Evolutionary conservation across 1,140 invertebrate genomes (phyloP).

Genomic region (Orius insidiosus): DNA sequence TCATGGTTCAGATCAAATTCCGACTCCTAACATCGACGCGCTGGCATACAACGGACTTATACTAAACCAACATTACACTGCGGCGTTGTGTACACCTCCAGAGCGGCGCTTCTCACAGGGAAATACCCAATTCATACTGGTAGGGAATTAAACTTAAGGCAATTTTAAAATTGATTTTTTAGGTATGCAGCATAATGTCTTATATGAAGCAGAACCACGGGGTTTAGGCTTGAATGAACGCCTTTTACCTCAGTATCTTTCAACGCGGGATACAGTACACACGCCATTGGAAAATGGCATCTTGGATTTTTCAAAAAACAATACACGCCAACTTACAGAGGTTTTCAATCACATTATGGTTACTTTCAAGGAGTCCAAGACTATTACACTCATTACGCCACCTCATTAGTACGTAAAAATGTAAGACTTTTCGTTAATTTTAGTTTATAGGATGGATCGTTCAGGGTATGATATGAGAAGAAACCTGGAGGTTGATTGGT

Average conservation of each 20-base stretch:
- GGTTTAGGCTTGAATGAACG: constrained; percentile 30
- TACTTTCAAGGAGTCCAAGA: constrained; percentile 69
- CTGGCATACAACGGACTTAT: constrained; percentile 41
- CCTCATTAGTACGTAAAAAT: too few species aligned
- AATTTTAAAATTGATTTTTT: constrained; percentile 14
- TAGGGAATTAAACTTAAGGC: too few species aligned
- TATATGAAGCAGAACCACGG: constrained; percentile 30
- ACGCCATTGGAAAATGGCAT: constrained; percentile 81
- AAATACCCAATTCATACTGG: constrained; percentile 41
- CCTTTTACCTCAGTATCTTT: constrained; percentile 55
- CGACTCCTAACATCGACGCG: constrained; percentile 47
- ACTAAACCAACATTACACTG: constrained; percentile 38
- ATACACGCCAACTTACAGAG: constrained; percentile 58
- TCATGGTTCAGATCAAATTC: constrained; percentile 42
- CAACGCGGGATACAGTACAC: constrained; percentile 58
- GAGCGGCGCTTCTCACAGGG: constrained; percentile 42
- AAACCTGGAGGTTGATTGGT: constrained; percentile 39
- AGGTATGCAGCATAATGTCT: constrained; percentile 69
- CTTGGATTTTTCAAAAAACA: constrained; percentile 49
- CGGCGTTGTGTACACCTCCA: constrained; percentile 41
- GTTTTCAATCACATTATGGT: constrained; percentile 70
- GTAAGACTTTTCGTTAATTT: too few species aligned
- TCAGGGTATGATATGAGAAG: constrained; percentile 53
- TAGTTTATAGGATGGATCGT: too few species aligned
- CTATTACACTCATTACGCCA: constrained; percentile 67